phyloP scores from a whole-genome alignment of 2,797 vertebrate species.

The Clarias platycephalus region DNA sequence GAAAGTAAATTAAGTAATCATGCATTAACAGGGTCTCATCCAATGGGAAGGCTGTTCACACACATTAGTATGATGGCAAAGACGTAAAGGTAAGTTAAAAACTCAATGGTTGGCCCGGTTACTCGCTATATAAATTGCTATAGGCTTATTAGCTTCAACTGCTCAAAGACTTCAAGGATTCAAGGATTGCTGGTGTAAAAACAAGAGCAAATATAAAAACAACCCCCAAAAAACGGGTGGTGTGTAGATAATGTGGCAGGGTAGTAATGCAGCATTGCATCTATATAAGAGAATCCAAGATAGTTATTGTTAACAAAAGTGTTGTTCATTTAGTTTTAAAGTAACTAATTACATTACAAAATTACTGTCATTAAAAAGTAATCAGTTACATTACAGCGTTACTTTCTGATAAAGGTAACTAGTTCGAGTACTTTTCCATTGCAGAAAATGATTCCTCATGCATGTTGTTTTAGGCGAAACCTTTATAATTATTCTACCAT shows the following conservation, averaged over 20 bases:
- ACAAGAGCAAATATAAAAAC: not conserved
- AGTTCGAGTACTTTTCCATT: no score
- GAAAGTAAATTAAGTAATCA: conserved; percentile 62
- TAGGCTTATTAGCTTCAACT: not conserved
- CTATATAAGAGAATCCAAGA: not conserved
- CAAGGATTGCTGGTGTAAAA: not conserved
- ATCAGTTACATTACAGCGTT: no score
- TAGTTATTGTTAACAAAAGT: not conserved
- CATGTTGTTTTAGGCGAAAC: no score
- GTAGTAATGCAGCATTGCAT: not conserved
- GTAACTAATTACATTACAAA: no score
- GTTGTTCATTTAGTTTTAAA: no score
- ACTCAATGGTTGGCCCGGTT: not conserved
- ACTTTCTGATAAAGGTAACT: no score
- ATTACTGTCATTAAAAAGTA: no score
- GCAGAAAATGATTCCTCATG: no score
- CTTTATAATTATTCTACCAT: no score
- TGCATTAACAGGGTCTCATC: conserved; percentile 55
- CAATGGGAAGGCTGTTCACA: conserved; percentile 56
- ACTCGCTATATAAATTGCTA: not conserved
- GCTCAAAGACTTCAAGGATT: not conserved
- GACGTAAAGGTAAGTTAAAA: conserved; percentile 41
- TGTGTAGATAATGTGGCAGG: not conserved
- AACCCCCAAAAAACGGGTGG: no score
- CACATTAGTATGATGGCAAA: conserved; percentile 41